Conservation (phyloP, 2,113 vertebrate genomes). For the Uropsilus gracilis region DNA sequence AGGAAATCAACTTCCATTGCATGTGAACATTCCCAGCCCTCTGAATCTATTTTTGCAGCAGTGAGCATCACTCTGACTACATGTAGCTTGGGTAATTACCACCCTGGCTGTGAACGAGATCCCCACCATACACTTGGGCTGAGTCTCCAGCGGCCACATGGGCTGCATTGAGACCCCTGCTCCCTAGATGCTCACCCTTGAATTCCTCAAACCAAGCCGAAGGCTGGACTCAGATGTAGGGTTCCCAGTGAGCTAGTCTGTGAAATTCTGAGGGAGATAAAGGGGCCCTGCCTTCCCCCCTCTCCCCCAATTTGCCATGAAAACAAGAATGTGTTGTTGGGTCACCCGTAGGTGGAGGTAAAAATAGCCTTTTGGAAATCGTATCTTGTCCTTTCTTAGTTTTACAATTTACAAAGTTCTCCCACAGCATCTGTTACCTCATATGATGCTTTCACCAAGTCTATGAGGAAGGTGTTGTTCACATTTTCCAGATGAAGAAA, state of each 20-base stretch:
- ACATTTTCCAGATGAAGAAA: not conserved
- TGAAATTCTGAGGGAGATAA: not conserved
- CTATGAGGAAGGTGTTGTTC: not conserved
- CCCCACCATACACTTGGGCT: not conserved
- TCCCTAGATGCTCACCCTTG: not conserved
- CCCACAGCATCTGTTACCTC: not conserved
- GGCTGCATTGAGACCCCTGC: not conserved
- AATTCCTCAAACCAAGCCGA: not conserved
- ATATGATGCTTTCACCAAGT: not conserved
- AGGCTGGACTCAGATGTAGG: not conserved
- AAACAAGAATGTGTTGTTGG: not conserved
- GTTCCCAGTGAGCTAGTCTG: not conserved
- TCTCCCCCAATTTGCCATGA: not conserved
- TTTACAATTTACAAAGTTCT: not conserved
- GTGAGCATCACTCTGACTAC: not conserved
- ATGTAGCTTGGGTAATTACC: not conserved
- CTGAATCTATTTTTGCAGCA: not conserved
- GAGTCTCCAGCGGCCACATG: not conserved
- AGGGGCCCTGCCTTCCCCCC: not conserved
- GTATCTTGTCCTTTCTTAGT: not conserved
- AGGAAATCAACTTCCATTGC: not conserved
- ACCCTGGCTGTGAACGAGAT: not conserved
- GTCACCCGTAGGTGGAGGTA: not conserved
- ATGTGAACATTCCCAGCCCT: not conserved
- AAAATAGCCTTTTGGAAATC: not conserved